phyloP scores from a whole-genome alignment of 1,140 invertebrate genomes.

The Meloidogyne floridensis region DNA sequence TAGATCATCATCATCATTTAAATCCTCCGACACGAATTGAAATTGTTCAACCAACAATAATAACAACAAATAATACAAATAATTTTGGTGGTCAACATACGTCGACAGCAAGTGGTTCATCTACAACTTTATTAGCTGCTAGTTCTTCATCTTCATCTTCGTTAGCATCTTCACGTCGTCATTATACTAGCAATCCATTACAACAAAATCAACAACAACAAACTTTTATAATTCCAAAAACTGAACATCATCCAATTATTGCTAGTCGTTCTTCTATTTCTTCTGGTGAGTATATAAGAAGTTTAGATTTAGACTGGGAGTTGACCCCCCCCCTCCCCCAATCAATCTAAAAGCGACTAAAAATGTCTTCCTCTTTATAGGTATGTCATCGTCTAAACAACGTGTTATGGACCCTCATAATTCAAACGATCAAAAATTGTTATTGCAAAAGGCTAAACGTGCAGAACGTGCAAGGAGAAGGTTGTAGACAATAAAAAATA shows the following conservation, averaged over 20 bases:
- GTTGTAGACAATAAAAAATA: not conserved
- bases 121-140: not conserved
- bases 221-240: conserved; percentile 17
- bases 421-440: conserved; percentile 19
- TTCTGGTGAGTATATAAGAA: not conserved
- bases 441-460: conserved; percentile 34
- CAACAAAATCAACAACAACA: conserved; percentile 16
- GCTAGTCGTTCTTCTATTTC: not conserved
- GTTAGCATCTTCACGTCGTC: not conserved
- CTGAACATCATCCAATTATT: conserved; percentile 7
- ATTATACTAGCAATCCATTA: not conserved
- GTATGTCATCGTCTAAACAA: not conserved
- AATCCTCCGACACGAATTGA: conserved; percentile 21
- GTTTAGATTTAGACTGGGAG: too few species aligned
- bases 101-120: not conserved
- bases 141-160: not conserved
- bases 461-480: conserved; percentile 31
- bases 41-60: conserved; percentile 30
- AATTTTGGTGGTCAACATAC: conserved; percentile 19
- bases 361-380: too few species aligned
- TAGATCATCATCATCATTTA: conserved; percentile 14
- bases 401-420: not conserved
- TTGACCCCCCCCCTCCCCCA: too few species aligned
- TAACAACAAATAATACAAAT: conserved; percentile 15
- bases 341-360: too few species aligned